Evolutionary conservation across 2,888 invertebrate species (phyloP), one percentile per base, ranked within the genome.

Genomic region (Plebejus anna): DNA sequence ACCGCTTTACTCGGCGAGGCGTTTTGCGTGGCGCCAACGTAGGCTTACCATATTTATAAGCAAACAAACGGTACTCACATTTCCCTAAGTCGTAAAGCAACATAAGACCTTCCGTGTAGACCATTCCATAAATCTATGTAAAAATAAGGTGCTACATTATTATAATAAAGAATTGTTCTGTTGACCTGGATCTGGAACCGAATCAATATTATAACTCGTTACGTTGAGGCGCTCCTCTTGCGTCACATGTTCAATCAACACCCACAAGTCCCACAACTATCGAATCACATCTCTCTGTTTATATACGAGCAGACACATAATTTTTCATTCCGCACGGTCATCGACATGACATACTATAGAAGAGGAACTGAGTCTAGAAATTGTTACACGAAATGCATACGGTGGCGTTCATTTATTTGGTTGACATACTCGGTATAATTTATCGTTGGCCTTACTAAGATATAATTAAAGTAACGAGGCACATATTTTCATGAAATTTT

Each of bases 181-280:
- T 32, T 55, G 73, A 73, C 55, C 73, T 73, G 51, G 55, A 55
- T 55, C 32, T 55, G 55, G 16, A 73, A 32, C 47, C 11, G 72
- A 55, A 28, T 73, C 73, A 28, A 73, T 73, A 72, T 42, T 72
- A 72, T 5, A 72, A 72, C 72, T 72, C 13, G 66, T 66, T 66
- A 32, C 32, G 51, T 36, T 36, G 11, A 55, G 73, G 28, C 51
- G 51, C 72, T 42, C 47, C 47, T 55, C 73, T 73, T 73, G 55
- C 51, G 73, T 32, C 51, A 73, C 47, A 55, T 32, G 28, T 28
- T 71, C 16, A 55, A 73, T 73, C 73, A 73, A 73, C 73, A 55
- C 73, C 73, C 73, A 73, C 73, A 28, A 51, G 22, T 72, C 73
- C 73, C 73, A 73, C 73, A 28, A 51, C 42, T 72, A 72, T 72